These are phyloP conservation scores for Cheilinus undulatus DNA, from an alignment of 2,113 vertebrate genomes.

Conservation along the genomic window DNA sequence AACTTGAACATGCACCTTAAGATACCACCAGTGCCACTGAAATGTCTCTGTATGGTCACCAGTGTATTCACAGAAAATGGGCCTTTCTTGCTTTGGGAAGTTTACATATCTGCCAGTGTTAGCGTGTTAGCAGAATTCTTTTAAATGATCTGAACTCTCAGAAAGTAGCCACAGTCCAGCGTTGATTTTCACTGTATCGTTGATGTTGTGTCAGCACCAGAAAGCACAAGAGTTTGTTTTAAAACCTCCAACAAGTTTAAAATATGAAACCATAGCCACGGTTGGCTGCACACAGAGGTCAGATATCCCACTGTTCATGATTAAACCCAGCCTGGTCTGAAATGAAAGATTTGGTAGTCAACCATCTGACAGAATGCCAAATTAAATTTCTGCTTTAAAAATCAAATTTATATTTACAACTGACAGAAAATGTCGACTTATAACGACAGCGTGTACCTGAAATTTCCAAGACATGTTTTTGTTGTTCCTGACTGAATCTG, in stretches of 20 bases:
- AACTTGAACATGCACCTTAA: slow-evolving; percentile 14
- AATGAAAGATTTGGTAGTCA: background rate
- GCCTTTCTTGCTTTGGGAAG: background rate
- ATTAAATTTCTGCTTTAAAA: slow-evolving; percentile 4
- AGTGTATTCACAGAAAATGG: background rate
- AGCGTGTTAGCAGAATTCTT: background rate
- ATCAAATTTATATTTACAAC: background rate
- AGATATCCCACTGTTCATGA: background rate
- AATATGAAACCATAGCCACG: background rate
- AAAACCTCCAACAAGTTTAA: background rate
- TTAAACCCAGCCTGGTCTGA: background rate
- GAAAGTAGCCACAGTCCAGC: slow-evolving; percentile 13
- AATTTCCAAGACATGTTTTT: background rate
- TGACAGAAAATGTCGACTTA: background rate
- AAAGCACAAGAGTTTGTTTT: slow-evolving; percentile 26
- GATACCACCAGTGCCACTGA: background rate
- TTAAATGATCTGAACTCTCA: background rate
- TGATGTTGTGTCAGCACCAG: background rate
- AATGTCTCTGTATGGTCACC: background rate
- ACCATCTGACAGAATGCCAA: background rate
- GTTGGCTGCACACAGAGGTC: background rate
- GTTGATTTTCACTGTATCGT: background rate
- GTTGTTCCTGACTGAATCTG: slow-evolving; percentile 24
- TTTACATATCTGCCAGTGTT: background rate
- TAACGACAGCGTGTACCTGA: slow-evolving; percentile 22